Percentiles rank a stretch among this genome's conserved stretches.
Evolutionary conservation across 2,888 invertebrate genomes (phyloP).

Genomic region (Steinernema carpocapsae): DNA sequence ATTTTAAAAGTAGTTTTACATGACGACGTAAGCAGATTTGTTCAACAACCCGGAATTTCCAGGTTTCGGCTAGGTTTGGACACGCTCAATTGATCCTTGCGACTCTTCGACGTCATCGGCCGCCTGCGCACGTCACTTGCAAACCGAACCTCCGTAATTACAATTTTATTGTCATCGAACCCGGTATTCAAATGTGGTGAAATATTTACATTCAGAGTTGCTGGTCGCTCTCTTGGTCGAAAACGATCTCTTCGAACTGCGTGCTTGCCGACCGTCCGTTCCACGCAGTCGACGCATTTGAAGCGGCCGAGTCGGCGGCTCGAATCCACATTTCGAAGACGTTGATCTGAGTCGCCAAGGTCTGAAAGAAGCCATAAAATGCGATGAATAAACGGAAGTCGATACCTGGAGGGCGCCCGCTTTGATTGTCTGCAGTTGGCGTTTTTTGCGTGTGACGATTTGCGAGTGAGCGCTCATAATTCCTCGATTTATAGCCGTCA

Average conservation of each 20-base stretch:
- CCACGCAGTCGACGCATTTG: neutral
- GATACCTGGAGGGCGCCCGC: constrained; percentile 49
- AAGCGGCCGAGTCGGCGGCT: constrained; percentile 10
- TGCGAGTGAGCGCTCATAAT: constrained; percentile 50
- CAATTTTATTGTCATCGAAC: constrained; percentile 16
- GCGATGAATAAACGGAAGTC: neutral
- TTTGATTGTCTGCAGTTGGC: constrained; percentile 47
- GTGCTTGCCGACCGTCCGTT: neutral
- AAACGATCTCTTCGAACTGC: constrained; percentile 24
- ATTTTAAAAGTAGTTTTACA: neutral
- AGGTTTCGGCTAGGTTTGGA: no score
- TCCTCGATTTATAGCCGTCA: constrained; percentile 48
- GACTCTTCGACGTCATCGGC: no score
- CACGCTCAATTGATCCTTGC: no score
- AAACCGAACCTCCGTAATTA: no score
- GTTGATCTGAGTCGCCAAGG: constrained; percentile 8
- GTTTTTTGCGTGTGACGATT: constrained; percentile 45
- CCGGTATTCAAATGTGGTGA: constrained; percentile 7
- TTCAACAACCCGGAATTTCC: no score
- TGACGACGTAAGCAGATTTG: no score
- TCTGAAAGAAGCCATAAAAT: neutral
- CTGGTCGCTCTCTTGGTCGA: constrained; percentile 30
- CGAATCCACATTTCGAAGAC: constrained; percentile 33
- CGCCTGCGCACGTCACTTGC: no score
- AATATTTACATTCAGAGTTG: constrained; percentile 24